These are phyloP conservation scores for Dermolepida albohirtum DNA, from an alignment of 2,888 invertebrate species.

Conservation along the genomic window DNA sequence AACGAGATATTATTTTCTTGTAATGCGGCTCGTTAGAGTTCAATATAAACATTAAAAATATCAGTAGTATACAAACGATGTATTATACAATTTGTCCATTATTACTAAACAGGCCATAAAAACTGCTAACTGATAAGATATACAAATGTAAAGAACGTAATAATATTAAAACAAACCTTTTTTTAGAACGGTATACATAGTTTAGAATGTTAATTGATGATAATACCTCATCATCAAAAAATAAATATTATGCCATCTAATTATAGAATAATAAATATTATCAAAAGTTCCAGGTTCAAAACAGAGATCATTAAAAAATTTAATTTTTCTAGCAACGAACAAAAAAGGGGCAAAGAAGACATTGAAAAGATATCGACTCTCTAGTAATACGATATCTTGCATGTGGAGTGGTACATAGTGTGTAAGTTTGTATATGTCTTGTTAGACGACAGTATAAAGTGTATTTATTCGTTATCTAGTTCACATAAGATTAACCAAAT, in stretches of 20 bases:
- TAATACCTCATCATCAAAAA: conserved; percentile 7
- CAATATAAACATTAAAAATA: no score
- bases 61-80: no score
- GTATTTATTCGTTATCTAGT: conserved; percentile 18
- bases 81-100: no score
- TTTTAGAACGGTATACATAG: not conserved
- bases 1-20: no score
- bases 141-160: no score
- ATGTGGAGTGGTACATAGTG: conserved; percentile 26
- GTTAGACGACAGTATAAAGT: not conserved
- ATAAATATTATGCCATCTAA: conserved; percentile 12
- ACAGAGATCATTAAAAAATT: conserved; percentile 7
- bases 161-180: no score
- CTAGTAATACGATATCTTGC: conserved; percentile 23
- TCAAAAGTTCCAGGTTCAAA: conserved; percentile 1
- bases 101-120: no score
- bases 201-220: not conserved
- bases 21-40: no score
- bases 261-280: conserved; percentile 4
- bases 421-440: conserved; percentile 3
- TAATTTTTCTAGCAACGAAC: not conserved
- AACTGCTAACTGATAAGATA: no score
- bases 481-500: conserved; percentile 27
- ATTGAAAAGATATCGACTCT: conserved; percentile 29
- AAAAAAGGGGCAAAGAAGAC: conserved; percentile 8